Evolutionary conservation across 2,797 vertebrate species (phyloP).

Genomic region (Ptychobarbus kaznakovi): DNA sequence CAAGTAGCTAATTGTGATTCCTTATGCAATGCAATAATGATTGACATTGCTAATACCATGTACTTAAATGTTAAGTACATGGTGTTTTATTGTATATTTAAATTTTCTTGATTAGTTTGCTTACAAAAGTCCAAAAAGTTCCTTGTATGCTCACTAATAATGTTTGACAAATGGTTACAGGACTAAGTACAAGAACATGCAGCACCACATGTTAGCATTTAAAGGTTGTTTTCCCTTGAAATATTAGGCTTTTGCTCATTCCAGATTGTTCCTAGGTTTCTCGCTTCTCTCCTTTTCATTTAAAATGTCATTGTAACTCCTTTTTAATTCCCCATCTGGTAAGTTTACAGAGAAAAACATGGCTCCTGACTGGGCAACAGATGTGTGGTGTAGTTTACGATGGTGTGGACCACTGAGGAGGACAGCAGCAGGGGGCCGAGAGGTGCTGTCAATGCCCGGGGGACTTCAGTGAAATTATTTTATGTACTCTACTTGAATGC

Average conservation of each 20-base stretch:
- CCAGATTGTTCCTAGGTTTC: constrained; percentile 68
- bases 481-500: constrained; percentile 73
- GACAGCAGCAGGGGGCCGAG: constrained; percentile 57
- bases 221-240: constrained; percentile 59
- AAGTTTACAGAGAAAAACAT: constrained; percentile 78
- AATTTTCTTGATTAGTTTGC: background rate
- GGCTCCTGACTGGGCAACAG: constrained; percentile 80
- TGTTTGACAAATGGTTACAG: constrained; percentile 51
- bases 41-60: background rate
- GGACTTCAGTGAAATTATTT: constrained; percentile 68
- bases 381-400: constrained; percentile 80
- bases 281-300: constrained; percentile 72
- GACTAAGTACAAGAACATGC: constrained; percentile 22
- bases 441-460: constrained; percentile 62
- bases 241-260: constrained; percentile 61
- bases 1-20: background rate
- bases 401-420: constrained; percentile 69
- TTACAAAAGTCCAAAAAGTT: constrained; percentile 2
- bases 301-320: constrained; percentile 73
- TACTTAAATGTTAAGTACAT: background rate
- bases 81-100: background rate
- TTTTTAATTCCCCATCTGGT: constrained; percentile 79
- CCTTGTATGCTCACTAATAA: constrained; percentile 38
- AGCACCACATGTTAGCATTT: constrained; percentile 54
- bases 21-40: background rate